Base-by-base conservation (phyloP, 2,888 invertebrate species). In the Mimas tiliae region DNA sequence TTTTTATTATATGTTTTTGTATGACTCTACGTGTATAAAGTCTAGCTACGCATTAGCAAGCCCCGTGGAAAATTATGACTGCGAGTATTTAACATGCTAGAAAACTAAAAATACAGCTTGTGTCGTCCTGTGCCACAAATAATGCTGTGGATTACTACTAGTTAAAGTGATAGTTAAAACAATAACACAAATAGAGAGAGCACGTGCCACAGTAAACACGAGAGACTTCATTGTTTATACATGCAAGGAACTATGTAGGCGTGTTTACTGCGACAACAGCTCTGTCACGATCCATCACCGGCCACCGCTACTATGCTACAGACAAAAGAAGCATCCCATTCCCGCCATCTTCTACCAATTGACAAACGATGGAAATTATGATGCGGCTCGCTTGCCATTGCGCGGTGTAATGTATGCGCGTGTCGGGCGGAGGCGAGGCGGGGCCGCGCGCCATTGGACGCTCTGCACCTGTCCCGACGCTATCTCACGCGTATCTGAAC, bases 311-410 rank as follows among this genome's bases (percentile, higher is more conserved):
- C 53, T 53, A 53, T 12, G 33, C 14, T 53, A 55, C 16, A 58
- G 16, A 58, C 19, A 58, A 68, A 67, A 63, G 70, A 67, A 72
- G 64, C 69, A 68, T 64, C 67, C 42, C 38, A 52, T 45, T 55
- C 72, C 78, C 81, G 81, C 82, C 81, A 82, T 82, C 75, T 82
- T 82, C 80, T 74, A 71, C 66, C 71, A 74, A 68, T 47, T 64
- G 64, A 64, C 47, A 55, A 55, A 55, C 53, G 45, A 64, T 72
- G 67, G 73, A 74, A 52, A 63, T 47, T 63, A 58, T 62, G 33
- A 64, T 50, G 48, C 53, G 53, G 47, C 33, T 63, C 63, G 65
- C 33, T 51, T 50, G 51, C 51, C 21, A 51, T 42, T 51, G 64
- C 64, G 64, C 38, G 38, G 16, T 19, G 69, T 70, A 63, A 68